phyloP scores from a whole-genome alignment of 2,113 vertebrate genomes.

The Heteronetta atricapilla region DNA sequence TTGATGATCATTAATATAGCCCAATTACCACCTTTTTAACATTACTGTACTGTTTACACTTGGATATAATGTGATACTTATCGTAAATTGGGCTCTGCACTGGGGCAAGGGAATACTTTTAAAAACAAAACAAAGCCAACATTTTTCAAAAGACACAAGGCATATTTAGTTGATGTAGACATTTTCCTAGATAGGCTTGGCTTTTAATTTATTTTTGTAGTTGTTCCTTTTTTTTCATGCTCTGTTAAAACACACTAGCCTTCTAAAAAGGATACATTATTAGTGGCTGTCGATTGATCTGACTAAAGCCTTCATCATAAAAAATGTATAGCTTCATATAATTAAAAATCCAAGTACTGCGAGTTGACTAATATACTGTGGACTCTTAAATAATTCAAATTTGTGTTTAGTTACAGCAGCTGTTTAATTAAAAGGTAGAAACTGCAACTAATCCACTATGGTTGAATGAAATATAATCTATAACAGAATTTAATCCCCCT shows the following conservation, averaged over 20 bases:
- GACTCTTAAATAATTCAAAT: slow-evolving; percentile 84
- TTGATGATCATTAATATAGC: not conserved
- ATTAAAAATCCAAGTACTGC: slow-evolving; percentile 74
- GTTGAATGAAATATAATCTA: slow-evolving; percentile 80
- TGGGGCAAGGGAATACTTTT: not conserved
- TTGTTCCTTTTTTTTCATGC: slow-evolving; percentile 30
- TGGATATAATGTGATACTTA: not conserved
- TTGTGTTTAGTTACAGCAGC: slow-evolving; percentile 77
- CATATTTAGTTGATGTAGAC: not conserved
- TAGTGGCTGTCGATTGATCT: slow-evolving; percentile 67
- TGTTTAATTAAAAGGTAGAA: slow-evolving; percentile 88
- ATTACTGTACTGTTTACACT: not conserved
- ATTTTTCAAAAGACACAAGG: not conserved
- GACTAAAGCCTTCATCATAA: slow-evolving; percentile 75
- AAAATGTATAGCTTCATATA: slow-evolving; percentile 78
- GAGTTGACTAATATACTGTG: slow-evolving; percentile 73
- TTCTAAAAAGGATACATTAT: slow-evolving; percentile 67
- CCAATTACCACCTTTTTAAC: slow-evolving; percentile 2
- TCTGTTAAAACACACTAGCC: slow-evolving; percentile 48
- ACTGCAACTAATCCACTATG: slow-evolving; percentile 81
- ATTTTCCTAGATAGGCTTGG: slow-evolving; percentile 33
- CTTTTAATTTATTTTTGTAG: slow-evolving; percentile 59
- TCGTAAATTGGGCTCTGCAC: not conserved
- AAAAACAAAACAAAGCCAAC: not conserved
- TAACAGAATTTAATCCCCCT: slow-evolving; percentile 68